phyloP scores from a whole-genome alignment of 2,888 invertebrate species.

The Melipona bicolor region DNA sequence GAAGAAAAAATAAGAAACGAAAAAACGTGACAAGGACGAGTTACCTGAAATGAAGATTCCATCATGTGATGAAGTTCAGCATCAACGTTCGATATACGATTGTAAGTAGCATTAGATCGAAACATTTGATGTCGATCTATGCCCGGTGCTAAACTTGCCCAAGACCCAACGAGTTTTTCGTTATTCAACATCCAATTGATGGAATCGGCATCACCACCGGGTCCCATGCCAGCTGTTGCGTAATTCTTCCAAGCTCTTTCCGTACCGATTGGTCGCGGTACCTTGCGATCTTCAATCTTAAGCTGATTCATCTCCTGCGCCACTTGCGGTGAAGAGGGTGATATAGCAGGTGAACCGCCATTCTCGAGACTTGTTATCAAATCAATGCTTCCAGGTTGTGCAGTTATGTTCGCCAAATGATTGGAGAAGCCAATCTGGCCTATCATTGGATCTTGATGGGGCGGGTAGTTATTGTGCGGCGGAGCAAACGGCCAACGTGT shows the following conservation, averaged over 20 bases:
- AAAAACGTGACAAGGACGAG: not conserved
- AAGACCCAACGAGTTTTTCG: slow-evolving; percentile 82
- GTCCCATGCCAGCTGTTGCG: slow-evolving; percentile 75
- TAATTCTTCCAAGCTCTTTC: slow-evolving; percentile 90
- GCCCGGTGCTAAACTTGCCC: slow-evolving; percentile 79
- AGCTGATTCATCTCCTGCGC: slow-evolving; percentile 80
- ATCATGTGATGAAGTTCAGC: slow-evolving; percentile 85
- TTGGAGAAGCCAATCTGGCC: slow-evolving; percentile 80
- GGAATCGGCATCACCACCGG: slow-evolving; percentile 81
- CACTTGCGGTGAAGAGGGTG: slow-evolving; percentile 84
- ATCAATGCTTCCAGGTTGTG: slow-evolving; percentile 77
- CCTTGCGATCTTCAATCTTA: slow-evolving; percentile 86
- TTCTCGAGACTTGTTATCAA: slow-evolving; percentile 83
- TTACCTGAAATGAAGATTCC: slow-evolving; percentile 84
- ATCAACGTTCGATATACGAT: slow-evolving; percentile 79
- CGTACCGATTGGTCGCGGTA: slow-evolving; percentile 92
- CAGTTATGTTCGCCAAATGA: slow-evolving; percentile 77
- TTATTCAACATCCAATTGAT: slow-evolving; percentile 84
- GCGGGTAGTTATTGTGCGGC: slow-evolving; percentile 77
- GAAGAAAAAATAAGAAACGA: too few species aligned
- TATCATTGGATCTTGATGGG: slow-evolving; percentile 80
- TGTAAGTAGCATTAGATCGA: slow-evolving; percentile 78
- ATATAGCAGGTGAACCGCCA: slow-evolving; percentile 84
- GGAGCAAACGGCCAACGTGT: slow-evolving; percentile 82
- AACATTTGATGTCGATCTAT: slow-evolving; percentile 82